These are phyloP conservation scores for Holocentrus rufus DNA, from an alignment of 2,797 vertebrate genomes.

Conservation along the genomic window DNA sequence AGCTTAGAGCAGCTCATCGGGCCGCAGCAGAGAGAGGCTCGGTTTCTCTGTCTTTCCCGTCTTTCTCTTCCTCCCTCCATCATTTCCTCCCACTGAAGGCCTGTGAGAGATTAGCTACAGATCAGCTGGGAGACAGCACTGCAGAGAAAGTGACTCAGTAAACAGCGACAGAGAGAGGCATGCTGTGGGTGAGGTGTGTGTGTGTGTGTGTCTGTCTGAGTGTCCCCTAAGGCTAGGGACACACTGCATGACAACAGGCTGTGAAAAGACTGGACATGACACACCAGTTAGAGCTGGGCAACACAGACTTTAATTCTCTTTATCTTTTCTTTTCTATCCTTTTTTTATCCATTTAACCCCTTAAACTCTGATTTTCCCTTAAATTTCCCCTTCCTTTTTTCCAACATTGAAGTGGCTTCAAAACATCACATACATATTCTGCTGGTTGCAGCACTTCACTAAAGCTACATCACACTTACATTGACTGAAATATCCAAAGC, in stretches of 20 bases:
- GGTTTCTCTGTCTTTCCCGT: conserved; percentile 53
- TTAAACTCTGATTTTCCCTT: too few relatives aligned
- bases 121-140: conserved; percentile 63
- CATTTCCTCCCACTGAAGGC: conserved; percentile 69
- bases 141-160: conserved; percentile 59
- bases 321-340: too few relatives aligned
- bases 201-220: too few relatives aligned
- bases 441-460: too few relatives aligned
- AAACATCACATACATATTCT: too few relatives aligned
- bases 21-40: conserved; percentile 62
- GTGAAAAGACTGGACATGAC: neutral
- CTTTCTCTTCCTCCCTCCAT: conserved; percentile 52
- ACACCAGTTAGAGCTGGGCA: neutral
- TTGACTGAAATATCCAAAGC: too few relatives aligned
- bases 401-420: too few relatives aligned
- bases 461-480: too few relatives aligned
- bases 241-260: too few relatives aligned
- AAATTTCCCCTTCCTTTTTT: too few relatives aligned
- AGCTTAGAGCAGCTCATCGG: conserved; percentile 56
- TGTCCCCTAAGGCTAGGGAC: too few relatives aligned
- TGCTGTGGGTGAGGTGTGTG: conserved; percentile 12
- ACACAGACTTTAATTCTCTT: neutral
- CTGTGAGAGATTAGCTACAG: conserved; percentile 68
- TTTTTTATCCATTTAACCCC: too few relatives aligned
- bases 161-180: conserved; percentile 43